Evolutionary conservation across 92 coral and sea anemone genomes (phyloP), one percentile per base, ranked within the genome.

Genomic region (Scolanthus callimorphus): DNA sequence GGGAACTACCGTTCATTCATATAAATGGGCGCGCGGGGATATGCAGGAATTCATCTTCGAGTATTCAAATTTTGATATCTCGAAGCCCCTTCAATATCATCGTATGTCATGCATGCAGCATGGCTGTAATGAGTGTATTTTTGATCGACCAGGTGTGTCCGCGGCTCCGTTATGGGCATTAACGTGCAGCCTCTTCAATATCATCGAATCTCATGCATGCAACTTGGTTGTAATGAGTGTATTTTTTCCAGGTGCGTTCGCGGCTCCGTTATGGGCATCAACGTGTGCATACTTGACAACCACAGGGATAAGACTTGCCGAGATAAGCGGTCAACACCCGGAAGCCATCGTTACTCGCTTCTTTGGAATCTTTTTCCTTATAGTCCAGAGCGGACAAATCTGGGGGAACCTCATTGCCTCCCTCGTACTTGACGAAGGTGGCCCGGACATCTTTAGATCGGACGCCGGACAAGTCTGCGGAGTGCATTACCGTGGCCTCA

Each of bases 321-420:
- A 79, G 55, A 67, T 67, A 61, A 80, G 64, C 59, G 51, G 61
- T 26, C 70, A 79, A 27, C 58, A 57, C 1, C 85, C 78, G 56
- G 85, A 84, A 47, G 65, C 83, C 3, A 81, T 84, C 15, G 84
- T 85, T 20, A 85, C 91, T 6, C 80, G 83, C 10, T 85, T 85
- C 61, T 85, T 85, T 47, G 85, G 86, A 13, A 55, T 84, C 60
- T 84, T 78, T 67, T 84, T 84, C 49, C 53, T 84, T 24, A 77
- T 84, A 27, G 77, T 78, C 63, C 90, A 84, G 57, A 78, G 81
- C 39, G 90, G 85, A 4, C 90, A 84, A 29, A 73, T 84, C 20
- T 84, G 85, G 90, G 90, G 90, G 29, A 84, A 84, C 58, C 76
- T 84, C 3, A 84, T 84, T 11, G 77, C 90, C 46, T 84, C 90